These are phyloP conservation scores for Neodiprion virginianus DNA, from an alignment of 1,140 invertebrate genomes.

Conservation along the genomic window DNA sequence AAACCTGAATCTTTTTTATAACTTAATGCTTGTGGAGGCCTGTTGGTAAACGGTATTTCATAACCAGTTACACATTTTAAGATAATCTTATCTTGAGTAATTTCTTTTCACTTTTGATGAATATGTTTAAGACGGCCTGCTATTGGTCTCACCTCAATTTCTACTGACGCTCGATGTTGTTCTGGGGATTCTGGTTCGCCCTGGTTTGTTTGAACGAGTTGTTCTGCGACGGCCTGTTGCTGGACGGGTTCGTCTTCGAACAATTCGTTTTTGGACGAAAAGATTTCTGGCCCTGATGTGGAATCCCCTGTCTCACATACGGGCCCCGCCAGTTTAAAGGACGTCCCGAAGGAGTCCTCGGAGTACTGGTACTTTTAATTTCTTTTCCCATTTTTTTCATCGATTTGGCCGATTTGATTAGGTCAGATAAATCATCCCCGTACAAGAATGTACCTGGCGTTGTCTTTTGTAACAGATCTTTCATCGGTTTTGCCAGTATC, in stretches of 20 bases:
- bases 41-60: neutral
- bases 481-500: conserved; percentile 19
- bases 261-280: conserved; percentile 7
- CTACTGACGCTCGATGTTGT: conserved; percentile 9
- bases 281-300: conserved; percentile 18
- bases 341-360: neutral
- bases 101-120: conserved; percentile 8
- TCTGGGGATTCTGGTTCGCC: neutral
- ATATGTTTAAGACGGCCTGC: conserved; percentile 21
- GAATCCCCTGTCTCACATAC: conserved; percentile 17
- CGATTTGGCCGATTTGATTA: conserved; percentile 16
- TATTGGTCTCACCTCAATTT: conserved; percentile 14
- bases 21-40: too few species aligned
- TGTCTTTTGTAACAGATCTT: conserved; percentile 19
- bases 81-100: conserved; percentile 11
- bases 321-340: conserved; percentile 22
- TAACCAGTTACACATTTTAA: conserved; percentile 6
- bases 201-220: conserved; percentile 12
- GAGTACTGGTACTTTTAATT: conserved; percentile 4
- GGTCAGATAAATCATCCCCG: conserved; percentile 14
- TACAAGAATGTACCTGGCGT: conserved; percentile 11
- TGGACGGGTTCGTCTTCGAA: conserved; percentile 8
- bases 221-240: conserved; percentile 10
- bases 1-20: too few species aligned
- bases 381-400: conserved; percentile 18